A percentile compares a stretch with the other conserved stretches of the same genome.
phyloP scores from a whole-genome alignment of 2,797 vertebrate species.

The Hypotaenidia philippensis region DNA sequence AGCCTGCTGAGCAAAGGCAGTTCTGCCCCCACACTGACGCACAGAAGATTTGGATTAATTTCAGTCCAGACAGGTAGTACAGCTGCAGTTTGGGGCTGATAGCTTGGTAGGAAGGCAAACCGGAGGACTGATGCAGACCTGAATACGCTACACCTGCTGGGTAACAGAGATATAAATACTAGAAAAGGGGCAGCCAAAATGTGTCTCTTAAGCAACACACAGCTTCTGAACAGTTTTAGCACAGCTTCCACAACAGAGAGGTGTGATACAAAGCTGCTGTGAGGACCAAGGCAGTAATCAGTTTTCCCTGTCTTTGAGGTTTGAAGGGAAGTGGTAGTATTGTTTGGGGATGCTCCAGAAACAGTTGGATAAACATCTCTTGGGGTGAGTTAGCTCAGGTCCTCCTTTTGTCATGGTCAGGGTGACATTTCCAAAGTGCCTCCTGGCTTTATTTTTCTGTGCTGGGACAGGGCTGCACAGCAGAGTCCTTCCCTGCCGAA shows the following conservation, averaged over 20 bases:
- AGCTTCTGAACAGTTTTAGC: not conserved
- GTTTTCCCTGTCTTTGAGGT: not conserved
- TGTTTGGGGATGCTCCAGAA: not conserved
- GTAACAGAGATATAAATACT: constrained; percentile 19
- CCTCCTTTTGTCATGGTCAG: not conserved
- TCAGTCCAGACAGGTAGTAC: constrained; percentile 26
- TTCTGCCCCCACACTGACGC: constrained; percentile 37
- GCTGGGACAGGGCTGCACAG: not conserved
- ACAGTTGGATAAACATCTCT: not conserved
- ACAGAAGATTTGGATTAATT: constrained; percentile 27
- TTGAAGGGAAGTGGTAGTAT: not conserved
- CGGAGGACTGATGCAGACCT: not conserved
- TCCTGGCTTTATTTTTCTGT: not conserved
- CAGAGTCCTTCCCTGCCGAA: rapidly evolving
- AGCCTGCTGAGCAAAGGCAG: constrained; percentile 1
- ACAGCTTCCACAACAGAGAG: constrained; percentile 16
- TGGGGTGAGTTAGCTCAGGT: not conserved
- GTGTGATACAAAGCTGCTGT: constrained; percentile 16
- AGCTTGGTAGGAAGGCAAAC: constrained; percentile 6
- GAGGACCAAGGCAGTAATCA: constrained; percentile 18
- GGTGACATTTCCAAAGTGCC: not conserved
- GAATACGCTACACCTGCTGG: constrained; percentile 20
- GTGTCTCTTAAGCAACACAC: not conserved
- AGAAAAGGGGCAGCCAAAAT: not conserved
- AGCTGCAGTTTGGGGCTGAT: not conserved